Base-by-base conservation (phyloP, 2,888 invertebrate species). In the Dasypogon diadema region DNA sequence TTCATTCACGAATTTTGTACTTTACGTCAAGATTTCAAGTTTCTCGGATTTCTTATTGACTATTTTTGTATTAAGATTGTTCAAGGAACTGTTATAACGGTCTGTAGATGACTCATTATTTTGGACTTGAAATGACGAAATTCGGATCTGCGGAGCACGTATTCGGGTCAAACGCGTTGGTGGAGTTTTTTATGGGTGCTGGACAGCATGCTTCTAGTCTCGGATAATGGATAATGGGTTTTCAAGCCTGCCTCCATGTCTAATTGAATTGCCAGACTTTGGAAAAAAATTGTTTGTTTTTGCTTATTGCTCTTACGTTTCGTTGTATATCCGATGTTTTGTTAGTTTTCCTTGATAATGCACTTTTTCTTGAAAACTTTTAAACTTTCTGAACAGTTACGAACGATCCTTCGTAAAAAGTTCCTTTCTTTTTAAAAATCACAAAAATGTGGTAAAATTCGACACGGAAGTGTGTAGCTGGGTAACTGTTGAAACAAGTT, bases 151-250 rank as follows among this genome's bases (percentile, higher is more conserved):
- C 58, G 6, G 34, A 30, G 30, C 58, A 58, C 58, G 58, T 58
- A 58, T 58, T 34, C 24, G 58, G 58, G 58, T 58, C 58, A 34
- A 30, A 22, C 34, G 58, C 58, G 58, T 58, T 58, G 58, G 58
- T 22, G 55, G 55, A 55, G 24, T 3, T 10, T 30, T 58, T 8
- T 22, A 22, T 56, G 6, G 16, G 16, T 30, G 22, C 14, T 8
- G 14, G 34, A 58, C 58, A 14, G 58, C 12, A 4, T 16, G 30
- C 58, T 12, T 42, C 34, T 58, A 58, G 22, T 34, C 58, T 58
- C 14, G 16, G 58, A n/a, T 58, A 58, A 30, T 16, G 18, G 58
- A 12, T 58, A 34, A 58, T 34, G 58, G 30, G n/a, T 42, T 42
- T 42, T 42, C n/a, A 12, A 42, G 12, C 42, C 30, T 26, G n/a